These are phyloP conservation scores for Platycnemis pennipes DNA, from an alignment of 2,888 invertebrate genomes.

Conservation along the genomic window DNA sequence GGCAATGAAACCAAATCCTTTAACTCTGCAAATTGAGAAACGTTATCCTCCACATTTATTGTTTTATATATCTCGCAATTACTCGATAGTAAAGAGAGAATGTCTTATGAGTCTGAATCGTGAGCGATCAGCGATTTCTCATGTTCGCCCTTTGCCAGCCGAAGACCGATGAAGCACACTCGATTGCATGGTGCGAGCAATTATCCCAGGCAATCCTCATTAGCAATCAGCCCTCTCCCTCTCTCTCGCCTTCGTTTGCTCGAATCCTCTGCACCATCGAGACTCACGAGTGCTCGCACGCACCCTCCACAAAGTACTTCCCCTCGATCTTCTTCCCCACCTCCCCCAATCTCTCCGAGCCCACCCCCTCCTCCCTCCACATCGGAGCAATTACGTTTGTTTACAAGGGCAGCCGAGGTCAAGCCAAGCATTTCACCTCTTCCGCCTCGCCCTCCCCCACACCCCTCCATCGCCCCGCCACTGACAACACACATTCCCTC, in stretches of 20 bases:
- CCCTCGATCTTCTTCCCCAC: neutral
- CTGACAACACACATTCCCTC: neutral
- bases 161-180: neutral
- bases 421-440: neutral
- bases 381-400: constrained; percentile 62
- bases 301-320: neutral
- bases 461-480: neutral
- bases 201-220: neutral
- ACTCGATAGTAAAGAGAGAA: neutral
- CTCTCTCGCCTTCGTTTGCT: neutral
- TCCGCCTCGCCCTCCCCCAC: neutral
- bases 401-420: constrained; percentile 64
- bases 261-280: neutral
- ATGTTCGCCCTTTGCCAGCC: neutral
- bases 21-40: neutral
- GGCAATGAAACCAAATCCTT: neutral
- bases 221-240: neutral
- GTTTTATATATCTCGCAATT: neutral
- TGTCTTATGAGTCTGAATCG: neutral
- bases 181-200: neutral
- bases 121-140: constrained; percentile 2
- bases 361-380: neutral
- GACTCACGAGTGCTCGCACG: neutral
- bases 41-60: neutral
- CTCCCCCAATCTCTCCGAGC: neutral